Evolutionary conservation across 2,113 vertebrate genomes (phyloP), one percentile per base, ranked within the genome.

Genomic region (Rhineura floridana): DNA sequence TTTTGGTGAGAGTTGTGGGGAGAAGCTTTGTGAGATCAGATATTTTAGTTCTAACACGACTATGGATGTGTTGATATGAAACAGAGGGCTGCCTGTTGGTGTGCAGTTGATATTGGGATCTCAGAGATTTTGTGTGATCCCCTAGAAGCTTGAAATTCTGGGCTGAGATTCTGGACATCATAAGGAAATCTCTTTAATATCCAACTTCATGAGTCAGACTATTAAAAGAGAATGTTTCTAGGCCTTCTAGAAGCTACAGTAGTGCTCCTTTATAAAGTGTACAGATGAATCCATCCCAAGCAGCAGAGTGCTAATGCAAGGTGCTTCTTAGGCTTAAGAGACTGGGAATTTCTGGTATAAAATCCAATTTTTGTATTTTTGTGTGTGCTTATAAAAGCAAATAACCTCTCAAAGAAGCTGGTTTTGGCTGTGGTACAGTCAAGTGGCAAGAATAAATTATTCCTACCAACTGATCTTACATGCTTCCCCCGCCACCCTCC

Each of bases 391-490:
- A 3, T 75, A 89, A 90, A 83, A 9, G 69, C 50, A 36, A 30
- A 28, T 36, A 81, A 48, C 25, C 88, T 88, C 21, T 33, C 23
- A 3, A 44, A 81, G 30, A 70, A 62, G 63, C 62, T 83, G 0
- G 42, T 88, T 83, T 48, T 62, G 59, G 3, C 0, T 0, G 15
- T 65, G 1, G 11, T 70, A 21, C 55, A 80, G 42, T 28, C 81
- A 82, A 33, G 79, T 39, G 30, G 62, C 52, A 89, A 84, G 90
- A n/a, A 87, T 73, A 78, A 92, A 84, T 85, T 86, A 88, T 96
- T 87, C 83, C 89, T 89, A 87, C 87, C 59, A 72, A 89, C 87
- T 91, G 95, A 96, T 97, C 90, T 95, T 93, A 95, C 95, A 96
- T 92, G 92, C 89, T 94, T 96, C 93, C 23, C 30, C 4, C 42